A percentile compares a stretch with the other conserved stretches of the same genome.
Evolutionary conservation across 2,113 vertebrate species (phyloP).

Genomic region (Gymnarchus niloticus): DNA sequence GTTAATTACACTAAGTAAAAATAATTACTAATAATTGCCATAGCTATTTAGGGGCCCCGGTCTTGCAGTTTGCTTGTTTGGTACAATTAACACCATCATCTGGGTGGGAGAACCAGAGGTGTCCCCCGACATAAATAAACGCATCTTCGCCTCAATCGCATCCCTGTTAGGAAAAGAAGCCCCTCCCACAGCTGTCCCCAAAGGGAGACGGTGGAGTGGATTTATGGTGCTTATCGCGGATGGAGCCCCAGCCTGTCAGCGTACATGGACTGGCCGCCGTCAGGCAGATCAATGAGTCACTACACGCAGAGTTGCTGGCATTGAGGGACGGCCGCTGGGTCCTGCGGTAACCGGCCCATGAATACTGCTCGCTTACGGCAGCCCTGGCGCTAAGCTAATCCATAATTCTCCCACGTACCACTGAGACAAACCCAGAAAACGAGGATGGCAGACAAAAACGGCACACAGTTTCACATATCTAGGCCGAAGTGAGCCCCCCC

Average conservation of each 20-base stretch:
- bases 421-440: neutral
- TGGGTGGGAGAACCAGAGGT: constrained; percentile 5
- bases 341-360: neutral
- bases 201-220: constrained; percentile 30
- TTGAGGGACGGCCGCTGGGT: constrained; percentile 42
- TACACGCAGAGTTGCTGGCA: constrained; percentile 39
- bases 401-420: neutral
- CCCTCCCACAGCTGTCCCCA: constrained; percentile 42
- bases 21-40: neutral
- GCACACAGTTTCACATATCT: no score
- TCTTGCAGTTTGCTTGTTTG: neutral
- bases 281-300: constrained; percentile 61
- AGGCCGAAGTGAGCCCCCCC: constrained; percentile 19
- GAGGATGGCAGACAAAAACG: neutral
- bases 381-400: neutral
- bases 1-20: neutral
- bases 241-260: constrained; percentile 62
- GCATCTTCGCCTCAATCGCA: constrained; percentile 43
- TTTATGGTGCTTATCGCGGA: constrained; percentile 61
- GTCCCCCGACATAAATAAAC: constrained; percentile 25
- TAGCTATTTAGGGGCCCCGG: neutral
- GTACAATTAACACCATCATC: neutral
- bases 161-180: neutral
- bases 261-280: constrained; percentile 60
- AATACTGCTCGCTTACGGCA: neutral